These are phyloP conservation scores for Crematogaster levior DNA, from an alignment of 2,888 invertebrate genomes.

Conservation along the genomic window DNA sequence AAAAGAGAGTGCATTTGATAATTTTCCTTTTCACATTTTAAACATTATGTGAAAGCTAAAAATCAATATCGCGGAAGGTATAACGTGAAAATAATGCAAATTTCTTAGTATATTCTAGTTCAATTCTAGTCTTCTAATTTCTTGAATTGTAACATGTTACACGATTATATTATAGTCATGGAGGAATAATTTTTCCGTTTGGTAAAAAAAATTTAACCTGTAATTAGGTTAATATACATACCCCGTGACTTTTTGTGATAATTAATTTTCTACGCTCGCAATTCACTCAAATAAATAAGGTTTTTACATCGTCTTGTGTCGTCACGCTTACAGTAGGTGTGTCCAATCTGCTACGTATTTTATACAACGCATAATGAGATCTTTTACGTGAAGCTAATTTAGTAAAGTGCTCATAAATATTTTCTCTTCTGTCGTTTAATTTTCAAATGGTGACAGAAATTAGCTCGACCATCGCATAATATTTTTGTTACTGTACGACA, in stretches of 20 bases:
- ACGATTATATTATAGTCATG: neutral
- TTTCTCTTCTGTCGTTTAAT: slow-evolving; percentile 37
- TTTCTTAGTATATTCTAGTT: neutral
- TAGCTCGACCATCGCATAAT: slow-evolving; percentile 29
- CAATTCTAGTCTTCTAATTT: neutral
- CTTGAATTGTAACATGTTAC: neutral
- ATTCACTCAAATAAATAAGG: neutral
- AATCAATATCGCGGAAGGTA: neutral
- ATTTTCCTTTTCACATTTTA: neutral
- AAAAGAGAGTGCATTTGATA: neutral
- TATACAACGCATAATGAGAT: neutral
- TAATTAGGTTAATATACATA: slow-evolving; percentile 17
- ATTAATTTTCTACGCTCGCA: slow-evolving; percentile 7
- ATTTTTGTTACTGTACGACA: slow-evolving; percentile 28
- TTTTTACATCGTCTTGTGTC: slow-evolving; percentile 5
- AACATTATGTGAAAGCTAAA: neutral
- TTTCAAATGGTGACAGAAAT: slow-evolving; percentile 51
- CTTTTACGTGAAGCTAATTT: slow-evolving; percentile 29
- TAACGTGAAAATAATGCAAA: neutral
- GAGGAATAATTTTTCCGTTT: neutral
- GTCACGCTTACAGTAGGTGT: neutral
- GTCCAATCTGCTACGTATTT: slow-evolving; percentile 20
- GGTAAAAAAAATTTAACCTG: neutral
- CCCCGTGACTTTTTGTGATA: neutral
- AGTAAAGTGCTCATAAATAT: slow-evolving; percentile 52